These are phyloP conservation scores for Conchocele bisecta DNA, from an alignment of 2,888 invertebrate species.

Conservation along the genomic window DNA sequence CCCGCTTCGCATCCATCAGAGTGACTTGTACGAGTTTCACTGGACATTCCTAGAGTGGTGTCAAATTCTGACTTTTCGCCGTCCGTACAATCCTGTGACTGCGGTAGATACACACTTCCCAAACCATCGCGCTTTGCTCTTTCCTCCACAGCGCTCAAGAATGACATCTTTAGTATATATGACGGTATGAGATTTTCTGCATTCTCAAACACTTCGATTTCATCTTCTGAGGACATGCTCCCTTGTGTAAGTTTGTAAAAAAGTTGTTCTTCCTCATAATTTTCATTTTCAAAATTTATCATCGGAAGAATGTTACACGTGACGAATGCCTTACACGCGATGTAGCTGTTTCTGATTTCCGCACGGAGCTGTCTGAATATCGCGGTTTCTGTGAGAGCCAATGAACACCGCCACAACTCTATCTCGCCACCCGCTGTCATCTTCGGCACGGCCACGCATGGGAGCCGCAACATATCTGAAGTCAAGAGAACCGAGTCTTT, in stretches of 20 bases:
- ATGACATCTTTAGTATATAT: conserved; percentile 52
- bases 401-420: conserved; percentile 51
- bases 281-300: conserved; percentile 31
- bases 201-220: conserved; percentile 15
- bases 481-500: conserved; percentile 20
- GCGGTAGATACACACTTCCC: conserved; percentile 14
- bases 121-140: conserved; percentile 13
- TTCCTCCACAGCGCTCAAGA: conserved; percentile 37
- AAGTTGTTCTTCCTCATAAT: conserved; percentile 18
- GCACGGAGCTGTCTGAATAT: conserved; percentile 41
- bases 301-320: conserved; percentile 24
- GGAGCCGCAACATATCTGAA: conserved; percentile 14
- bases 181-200: conserved; percentile 40
- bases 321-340: conserved; percentile 30
- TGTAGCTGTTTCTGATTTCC: conserved; percentile 48
- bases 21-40: too few species aligned
- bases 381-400: conserved; percentile 41
- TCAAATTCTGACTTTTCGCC: too few species aligned
- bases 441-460: conserved; percentile 44
- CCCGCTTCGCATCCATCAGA: too few species aligned
- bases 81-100: too few species aligned
- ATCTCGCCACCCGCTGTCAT: conserved; percentile 26
- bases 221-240: conserved; percentile 19
- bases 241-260: background rate
- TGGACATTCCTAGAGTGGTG: too few species aligned